Percentiles rank a stretch among this genome's conserved stretches.
Evolutionary conservation across 2,113 vertebrate species (phyloP).

Genomic region (Guaruba guarouba): DNA sequence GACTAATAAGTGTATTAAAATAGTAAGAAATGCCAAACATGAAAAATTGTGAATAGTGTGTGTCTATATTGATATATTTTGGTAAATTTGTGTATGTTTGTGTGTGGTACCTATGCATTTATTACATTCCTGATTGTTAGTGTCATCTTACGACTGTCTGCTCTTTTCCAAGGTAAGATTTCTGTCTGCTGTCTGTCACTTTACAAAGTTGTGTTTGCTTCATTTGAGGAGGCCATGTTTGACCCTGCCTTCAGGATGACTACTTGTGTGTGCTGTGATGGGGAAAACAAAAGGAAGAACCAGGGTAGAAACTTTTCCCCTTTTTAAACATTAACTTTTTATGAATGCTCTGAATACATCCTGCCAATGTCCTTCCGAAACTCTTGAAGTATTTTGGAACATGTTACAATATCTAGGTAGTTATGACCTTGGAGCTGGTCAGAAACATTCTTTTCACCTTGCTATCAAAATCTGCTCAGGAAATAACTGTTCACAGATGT

Average conservation of each 20-base stretch:
- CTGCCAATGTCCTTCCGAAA: background rate
- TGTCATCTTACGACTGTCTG: background rate
- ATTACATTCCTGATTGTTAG: background rate
- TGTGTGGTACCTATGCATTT: background rate
- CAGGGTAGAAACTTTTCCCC: background rate
- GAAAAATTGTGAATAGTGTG: background rate
- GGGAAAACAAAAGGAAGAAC: background rate
- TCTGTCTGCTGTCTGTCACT: background rate
- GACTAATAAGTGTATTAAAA: background rate
- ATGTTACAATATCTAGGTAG: background rate
- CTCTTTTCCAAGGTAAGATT: background rate
- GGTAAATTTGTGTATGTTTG: background rate
- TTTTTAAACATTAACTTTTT: background rate
- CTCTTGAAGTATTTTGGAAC: background rate
- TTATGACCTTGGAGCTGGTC: background rate
- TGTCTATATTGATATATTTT: background rate
- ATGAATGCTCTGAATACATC: background rate
- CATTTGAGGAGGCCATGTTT: background rate
- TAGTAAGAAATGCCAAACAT: background rate
- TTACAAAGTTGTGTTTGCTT: background rate
- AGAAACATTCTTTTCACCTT: background rate
- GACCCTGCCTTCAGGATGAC: background rate
- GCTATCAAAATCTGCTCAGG: background rate
- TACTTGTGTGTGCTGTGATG: background rate
- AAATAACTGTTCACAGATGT: accelerated